Base-by-base conservation (phyloP, 2,113 vertebrate genomes). In the Nerophis lumbriciformis region DNA sequence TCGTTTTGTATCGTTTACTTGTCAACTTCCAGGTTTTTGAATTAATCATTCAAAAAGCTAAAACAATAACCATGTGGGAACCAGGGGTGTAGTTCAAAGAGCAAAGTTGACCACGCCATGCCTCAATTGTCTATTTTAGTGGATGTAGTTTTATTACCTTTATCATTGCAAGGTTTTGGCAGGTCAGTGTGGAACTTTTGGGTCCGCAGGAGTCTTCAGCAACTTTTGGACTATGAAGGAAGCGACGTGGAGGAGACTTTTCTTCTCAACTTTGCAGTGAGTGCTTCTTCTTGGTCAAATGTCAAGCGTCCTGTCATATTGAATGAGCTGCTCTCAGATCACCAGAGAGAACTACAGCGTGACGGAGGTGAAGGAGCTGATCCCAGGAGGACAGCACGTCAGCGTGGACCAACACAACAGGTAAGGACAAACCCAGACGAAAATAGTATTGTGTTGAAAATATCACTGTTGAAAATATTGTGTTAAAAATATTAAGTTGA, bases 181-280 rank as follows among this genome's bases (percentile, higher is more conserved):
- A 42, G 1, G 39, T 9, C 8, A 42, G 39, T 42, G 8, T 52
- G 14, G 21, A 28, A 19, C 16, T 11, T 11, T 53, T 16, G n/a
- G 68, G 2, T 16, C 47, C 68, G 45, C 49, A 99, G 97, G 90
- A 98, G 95, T 88, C 92, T 99, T 60, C 94, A 98, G 61, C 92
- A 98, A 48, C 93, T 98, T 77, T 65, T 99, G 61, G 95, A 97
- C 87, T 94, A 95, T 48, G 90, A 95, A 0, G 93, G 89, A 5
- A 88, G 91, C 51, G 94, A 98, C 38, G 75, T 99, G 12, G 94
- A 99, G 80, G 96, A 98, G 36, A 87, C 82, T 0, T 99, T 99
- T 89, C 95, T 95, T 81, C 93, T 98, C 78, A 97, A 88, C 83
- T 99, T 99, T 82, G 92, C 94, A 57, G 97, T 99, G 89, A 91